Evolutionary conservation across 2,888 invertebrate genomes (phyloP).

Genomic region (Amiota minor): DNA sequence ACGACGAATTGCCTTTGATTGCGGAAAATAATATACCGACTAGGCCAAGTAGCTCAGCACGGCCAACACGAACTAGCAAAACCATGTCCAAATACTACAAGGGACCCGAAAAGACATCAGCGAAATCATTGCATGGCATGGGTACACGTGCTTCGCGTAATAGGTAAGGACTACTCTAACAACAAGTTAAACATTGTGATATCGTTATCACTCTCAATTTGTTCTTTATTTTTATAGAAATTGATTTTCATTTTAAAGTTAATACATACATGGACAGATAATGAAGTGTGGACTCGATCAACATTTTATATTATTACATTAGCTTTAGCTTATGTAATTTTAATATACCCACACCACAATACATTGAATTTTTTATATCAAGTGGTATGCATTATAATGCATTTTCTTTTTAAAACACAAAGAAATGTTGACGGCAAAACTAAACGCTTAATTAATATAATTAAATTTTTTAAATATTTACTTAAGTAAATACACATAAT

Average conservation of each 20-base stretch:
- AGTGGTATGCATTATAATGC: no score
- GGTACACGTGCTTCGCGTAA: constrained; percentile 61
- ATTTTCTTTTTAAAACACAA: no score
- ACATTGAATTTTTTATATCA: no score
- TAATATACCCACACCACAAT: no score
- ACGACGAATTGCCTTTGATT: constrained; percentile 59
- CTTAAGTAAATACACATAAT: neutral
- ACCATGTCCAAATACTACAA: constrained; percentile 71
- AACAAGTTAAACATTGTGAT: neutral
- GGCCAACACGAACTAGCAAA: constrained; percentile 70
- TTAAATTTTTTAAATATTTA: neutral
- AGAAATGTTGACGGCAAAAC: neutral
- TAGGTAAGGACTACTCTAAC: constrained; percentile 37
- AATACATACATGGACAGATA: no score
- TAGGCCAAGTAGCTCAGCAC: constrained; percentile 38
- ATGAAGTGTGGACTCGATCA: no score
- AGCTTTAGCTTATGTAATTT: no score
- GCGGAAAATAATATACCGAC: constrained; percentile 47
- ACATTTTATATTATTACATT: no score
- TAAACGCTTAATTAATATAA: constrained; percentile 11
- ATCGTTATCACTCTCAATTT: neutral
- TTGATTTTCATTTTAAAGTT: no score
- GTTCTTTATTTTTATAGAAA: no score
- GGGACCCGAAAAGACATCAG: constrained; percentile 55
- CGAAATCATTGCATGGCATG: constrained; percentile 56